Evolutionary conservation across 2,797 vertebrate genomes (phyloP).

Genomic region (Cheirogaleus major): DNA sequence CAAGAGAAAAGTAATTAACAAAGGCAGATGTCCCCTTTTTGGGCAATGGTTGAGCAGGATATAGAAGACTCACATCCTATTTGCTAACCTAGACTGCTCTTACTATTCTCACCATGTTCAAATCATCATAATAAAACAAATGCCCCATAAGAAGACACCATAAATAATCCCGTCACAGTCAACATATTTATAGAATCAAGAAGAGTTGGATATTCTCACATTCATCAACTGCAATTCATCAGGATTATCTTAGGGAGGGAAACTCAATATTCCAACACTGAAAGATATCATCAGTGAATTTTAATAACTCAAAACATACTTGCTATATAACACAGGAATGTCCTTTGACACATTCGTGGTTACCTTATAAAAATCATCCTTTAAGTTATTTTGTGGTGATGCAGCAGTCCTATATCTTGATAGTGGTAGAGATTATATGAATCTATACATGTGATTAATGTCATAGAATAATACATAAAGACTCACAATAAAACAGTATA

Average conservation of each 20-base stretch:
- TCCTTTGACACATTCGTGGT: not conserved
- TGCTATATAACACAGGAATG: not conserved
- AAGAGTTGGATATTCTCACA: not conserved
- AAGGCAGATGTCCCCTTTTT: not conserved
- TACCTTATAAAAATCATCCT: conserved; percentile 35
- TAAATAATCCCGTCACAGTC: not conserved
- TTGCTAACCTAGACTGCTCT: not conserved
- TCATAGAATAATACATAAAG: not conserved
- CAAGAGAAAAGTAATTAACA: not conserved
- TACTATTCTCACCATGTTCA: not conserved
- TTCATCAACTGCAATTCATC: not conserved
- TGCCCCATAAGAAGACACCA: not conserved
- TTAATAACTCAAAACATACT: conserved; percentile 9
- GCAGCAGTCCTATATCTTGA: not conserved
- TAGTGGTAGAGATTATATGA: not conserved
- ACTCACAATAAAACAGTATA: not conserved
- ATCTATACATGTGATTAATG: not conserved
- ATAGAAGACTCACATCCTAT: not conserved
- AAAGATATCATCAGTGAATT: not conserved
- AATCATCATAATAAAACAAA: conserved; percentile 13
- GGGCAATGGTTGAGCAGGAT: not conserved
- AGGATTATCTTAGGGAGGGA: not conserved
- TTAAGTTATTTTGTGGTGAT: not conserved
- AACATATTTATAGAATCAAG: not conserved
- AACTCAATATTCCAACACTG: not conserved